Conservation (phyloP, 2,113 vertebrate genomes). For the Phylloscopus whistleri region DNA sequence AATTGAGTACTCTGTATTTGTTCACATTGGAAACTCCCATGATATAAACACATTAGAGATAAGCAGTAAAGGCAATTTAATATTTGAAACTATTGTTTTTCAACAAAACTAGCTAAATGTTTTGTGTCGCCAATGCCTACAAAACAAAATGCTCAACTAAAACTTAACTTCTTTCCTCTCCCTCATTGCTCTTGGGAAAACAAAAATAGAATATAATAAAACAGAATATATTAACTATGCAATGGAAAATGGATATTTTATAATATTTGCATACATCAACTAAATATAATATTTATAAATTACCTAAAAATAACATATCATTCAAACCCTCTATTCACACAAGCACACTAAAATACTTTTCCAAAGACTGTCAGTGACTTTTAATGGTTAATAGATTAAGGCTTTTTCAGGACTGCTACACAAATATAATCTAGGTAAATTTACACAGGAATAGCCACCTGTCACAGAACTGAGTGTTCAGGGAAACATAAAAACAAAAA, state of each 20-base stretch:
- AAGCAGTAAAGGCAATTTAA: not conserved
- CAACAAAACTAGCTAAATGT: not conserved
- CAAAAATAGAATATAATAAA: not conserved
- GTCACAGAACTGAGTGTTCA: not conserved
- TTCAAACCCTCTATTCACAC: not conserved
- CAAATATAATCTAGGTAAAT: conserved; percentile 15
- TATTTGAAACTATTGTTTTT: not conserved
- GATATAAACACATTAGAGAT: not conserved
- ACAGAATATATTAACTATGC: not conserved
- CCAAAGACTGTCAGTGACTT: not conserved
- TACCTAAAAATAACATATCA: not conserved
- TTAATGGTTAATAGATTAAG: not conserved
- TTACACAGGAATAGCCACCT: conserved; percentile 17
- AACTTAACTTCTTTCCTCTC: not conserved
- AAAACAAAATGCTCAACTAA: not conserved
- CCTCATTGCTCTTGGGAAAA: not conserved
- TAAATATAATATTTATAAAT: not conserved
- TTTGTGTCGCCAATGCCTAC: not conserved
- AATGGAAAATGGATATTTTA: not conserved
- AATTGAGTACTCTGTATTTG: not conserved
- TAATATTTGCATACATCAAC: not conserved
- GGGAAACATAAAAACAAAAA: conserved; percentile 9
- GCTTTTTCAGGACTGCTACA: not conserved
- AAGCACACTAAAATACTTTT: not conserved
- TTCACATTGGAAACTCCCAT: not conserved